Evolutionary conservation across 2,113 vertebrate species (phyloP), one percentile per base, ranked within the genome.

Genomic region (Rhombomys opimus): DNA sequence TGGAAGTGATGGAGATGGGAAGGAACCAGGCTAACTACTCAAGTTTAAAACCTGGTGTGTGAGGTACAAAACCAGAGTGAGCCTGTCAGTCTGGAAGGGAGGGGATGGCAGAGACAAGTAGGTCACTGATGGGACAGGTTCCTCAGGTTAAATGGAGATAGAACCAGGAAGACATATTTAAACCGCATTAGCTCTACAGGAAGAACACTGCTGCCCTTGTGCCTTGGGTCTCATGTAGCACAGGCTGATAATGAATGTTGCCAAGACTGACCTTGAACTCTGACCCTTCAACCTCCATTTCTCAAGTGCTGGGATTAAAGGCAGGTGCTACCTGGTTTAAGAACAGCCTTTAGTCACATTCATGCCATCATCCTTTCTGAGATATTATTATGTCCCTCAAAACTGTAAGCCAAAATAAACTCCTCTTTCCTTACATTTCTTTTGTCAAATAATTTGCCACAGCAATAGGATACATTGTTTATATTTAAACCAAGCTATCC

Each of bases 401-500:
- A 57, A 57, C 57, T 57, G 57, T 57, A 57, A 57, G 57, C 57
- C 57, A 57, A 57, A 15, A 57, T 57, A 57, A 12, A 57, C n/a
- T 18, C 7, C 17, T 38, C n/a, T 35, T 38, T 73, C 70, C 32
- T 73, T 38, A 72, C 35, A 10, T 6, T 46, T 46, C 46, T 72
- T 35, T 72, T 72, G 32, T n/a, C 12, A 73, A 15, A 15, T 73
- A 38, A 73, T 73, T 73, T 73, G 35, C 17, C 5, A 73, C 35
- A 73, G 70, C 35, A 38, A 38, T 73, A n/a, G 38, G 35, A 73
- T n/a, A 38, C 35, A 13, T 38, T 18, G 9, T 57, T 94, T 52
- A 77, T 80, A 59, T 75, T 85, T 92, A 70, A 96, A 93, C 30
- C 38, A 78, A 84, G 89, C 13, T 20, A 68, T 32, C 27, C 15